Evolutionary conservation across 2,113 vertebrate species (phyloP).

Genomic region (Grammomys dolichurus): DNA sequence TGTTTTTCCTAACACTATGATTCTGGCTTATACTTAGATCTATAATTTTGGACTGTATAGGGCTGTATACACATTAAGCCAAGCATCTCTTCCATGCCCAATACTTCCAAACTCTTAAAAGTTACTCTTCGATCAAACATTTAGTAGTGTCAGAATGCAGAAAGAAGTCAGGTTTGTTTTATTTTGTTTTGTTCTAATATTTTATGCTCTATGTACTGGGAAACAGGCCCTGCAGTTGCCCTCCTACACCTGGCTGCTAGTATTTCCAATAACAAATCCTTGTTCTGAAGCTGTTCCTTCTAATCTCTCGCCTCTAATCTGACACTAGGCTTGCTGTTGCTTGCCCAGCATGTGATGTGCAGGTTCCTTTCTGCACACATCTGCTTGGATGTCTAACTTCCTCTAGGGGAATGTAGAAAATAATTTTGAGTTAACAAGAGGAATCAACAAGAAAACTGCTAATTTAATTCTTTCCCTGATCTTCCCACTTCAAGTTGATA

Average conservation of each 20-base stretch:
- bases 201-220: background rate
- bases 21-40: conserved; percentile 26
- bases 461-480: background rate
- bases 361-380: background rate
- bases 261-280: background rate
- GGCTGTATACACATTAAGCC: background rate
- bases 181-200: background rate
- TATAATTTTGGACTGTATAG: background rate
- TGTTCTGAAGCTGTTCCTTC: background rate
- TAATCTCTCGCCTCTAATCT: background rate
- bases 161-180: background rate
- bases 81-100: background rate
- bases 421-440: background rate
- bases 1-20: conserved; percentile 16
- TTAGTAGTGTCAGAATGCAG: conserved; percentile 32
- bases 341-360: background rate
- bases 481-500: background rate
- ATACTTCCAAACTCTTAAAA: background rate
- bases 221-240: background rate
- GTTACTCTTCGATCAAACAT: background rate
- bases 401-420: background rate
- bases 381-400: background rate
- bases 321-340: background rate
- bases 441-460: background rate
- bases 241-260: background rate